Evolutionary conservation across 2,797 vertebrate species (phyloP), one percentile per base, ranked within the genome.

Genomic region (Emys orbicularis): DNA sequence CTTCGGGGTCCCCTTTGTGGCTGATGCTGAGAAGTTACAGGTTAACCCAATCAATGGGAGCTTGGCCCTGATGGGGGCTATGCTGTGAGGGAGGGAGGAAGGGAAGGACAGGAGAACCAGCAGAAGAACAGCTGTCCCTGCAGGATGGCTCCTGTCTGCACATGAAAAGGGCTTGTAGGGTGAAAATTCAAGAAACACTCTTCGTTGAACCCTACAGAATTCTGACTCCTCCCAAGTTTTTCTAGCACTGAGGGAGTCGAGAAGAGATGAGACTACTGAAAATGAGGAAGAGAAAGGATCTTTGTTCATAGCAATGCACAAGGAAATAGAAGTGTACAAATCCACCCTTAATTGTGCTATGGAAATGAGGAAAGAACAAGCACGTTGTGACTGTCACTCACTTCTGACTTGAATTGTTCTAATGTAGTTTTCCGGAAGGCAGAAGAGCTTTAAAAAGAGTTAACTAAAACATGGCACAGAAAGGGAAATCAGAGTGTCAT

Each of bases 371-470:
- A 85, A 92, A 72, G 31, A 95, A 16, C 23, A 21, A 77, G 23
- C 80, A 82, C 77, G 57, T 80, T 88, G 82, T 93, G 25, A 88
- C 61, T 91, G 31, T 49, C 74, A 8, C 12, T 49, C 74, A 27
- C 27, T 47, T 77, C 47, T 47, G 88, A 87, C 47, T 74, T 80
- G 90, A 47, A 65, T 95, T 88, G 84, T 89, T 96, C 34, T 87
- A 87, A 94, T 94, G 90, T 82, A 93, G 65, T 92, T 83, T 92
- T 86, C 37, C 81, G 90, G 81, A 68, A 92, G 77, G 9, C 41
- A 89, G 37, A 88, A 83, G 50, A 91, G 44, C 65, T 27, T 91
- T 88, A 53, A 79, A 82, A 91, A 84, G 5, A 0, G n/a, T 89
- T 83, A 74, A 77, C 49, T 87, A 61, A 72, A 92, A 68, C 8